Evolutionary conservation across 2,888 invertebrate species (phyloP), one percentile per base, ranked within the genome.

Genomic region (Diarsia dahlii): DNA sequence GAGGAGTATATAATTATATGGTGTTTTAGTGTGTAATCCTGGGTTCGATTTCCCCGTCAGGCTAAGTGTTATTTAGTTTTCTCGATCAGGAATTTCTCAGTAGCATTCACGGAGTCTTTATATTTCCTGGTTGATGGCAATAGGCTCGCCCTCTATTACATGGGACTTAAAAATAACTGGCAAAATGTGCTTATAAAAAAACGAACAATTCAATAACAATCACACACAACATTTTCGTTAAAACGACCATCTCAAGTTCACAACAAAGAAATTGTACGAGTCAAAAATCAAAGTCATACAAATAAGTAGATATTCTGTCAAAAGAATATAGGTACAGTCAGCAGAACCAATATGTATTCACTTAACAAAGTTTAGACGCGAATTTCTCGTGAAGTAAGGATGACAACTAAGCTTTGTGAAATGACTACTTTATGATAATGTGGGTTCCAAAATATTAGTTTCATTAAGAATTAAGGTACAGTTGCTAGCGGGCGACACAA

Each of bases 221-320:
- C n/a, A 20, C 50, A n/a, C 45, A n/a, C 12, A 77, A 58, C 3
- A 52, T 78, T 52, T 9, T 60, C 52, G 50, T n/a, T 50, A 28
- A 62, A 72, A 63, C 48, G 56, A 73, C 62, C 52, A 54, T 62
- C 20, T 65, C 15, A 75, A 58, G 23, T 52, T 67, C 48, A 56
- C 54, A 66, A 81, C 62, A 80, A 77, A 82, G 82, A 48, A 15
- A 58, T 78, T 58, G 46, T 45, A 3, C 34, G 65, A 78, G 23
- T 82, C 39, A 60, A 80, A 77, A 81, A 62, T 69, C 83, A 80
- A 77, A 81, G 56, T 69, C 83, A 39, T 62, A 69, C 23, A 39
- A 52, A 54, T 56, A 63, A 74, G 67, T 46, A 48, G n/a, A 46
- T 1, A 23, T 81, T 48, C 39, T 48, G 50, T 76, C 75, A 74